These are phyloP conservation scores for Tyrannus savana DNA, from an alignment of 2,113 vertebrate genomes.

Conservation along the genomic window DNA sequence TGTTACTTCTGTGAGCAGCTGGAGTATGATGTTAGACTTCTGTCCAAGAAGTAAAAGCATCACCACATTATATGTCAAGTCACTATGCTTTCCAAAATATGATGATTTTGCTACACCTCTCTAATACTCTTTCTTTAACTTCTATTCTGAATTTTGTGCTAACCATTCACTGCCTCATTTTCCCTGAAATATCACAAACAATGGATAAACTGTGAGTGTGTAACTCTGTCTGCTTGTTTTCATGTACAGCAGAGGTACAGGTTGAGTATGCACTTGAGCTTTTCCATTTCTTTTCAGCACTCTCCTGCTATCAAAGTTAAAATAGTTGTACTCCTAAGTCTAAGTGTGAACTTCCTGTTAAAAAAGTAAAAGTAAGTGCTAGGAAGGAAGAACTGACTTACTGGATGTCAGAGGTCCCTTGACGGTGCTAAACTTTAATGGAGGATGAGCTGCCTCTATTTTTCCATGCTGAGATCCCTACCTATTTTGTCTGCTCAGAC, in stretches of 20 bases:
- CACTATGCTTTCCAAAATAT: neutral
- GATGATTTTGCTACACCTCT: neutral
- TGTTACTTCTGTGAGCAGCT: neutral
- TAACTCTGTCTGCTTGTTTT: neutral
- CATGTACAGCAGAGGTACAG: neutral
- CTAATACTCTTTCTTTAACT: neutral
- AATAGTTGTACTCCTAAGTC: neutral
- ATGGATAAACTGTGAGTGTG: neutral
- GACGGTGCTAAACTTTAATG: neutral
- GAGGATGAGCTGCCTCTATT: slow-evolving; percentile 6
- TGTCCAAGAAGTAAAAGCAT: neutral
- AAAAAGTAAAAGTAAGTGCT: neutral
- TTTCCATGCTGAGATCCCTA: slow-evolving; percentile 10
- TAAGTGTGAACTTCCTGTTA: neutral
- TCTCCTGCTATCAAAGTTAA: neutral
- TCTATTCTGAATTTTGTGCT: neutral
- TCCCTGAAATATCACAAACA: neutral
- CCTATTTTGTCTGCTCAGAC: slow-evolving; percentile 19
- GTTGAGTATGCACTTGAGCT: neutral
- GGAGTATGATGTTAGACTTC: neutral
- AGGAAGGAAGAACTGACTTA: neutral
- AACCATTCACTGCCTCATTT: neutral
- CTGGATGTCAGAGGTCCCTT: slow-evolving; percentile 9
- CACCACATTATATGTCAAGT: neutral
- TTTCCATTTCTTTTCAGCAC: neutral